Evolutionary conservation across 35 echinoderm and acorn worm genomes (phyloP), one percentile per base, ranked within the genome.

Genomic region (Apostichopus parvimensis): DNA sequence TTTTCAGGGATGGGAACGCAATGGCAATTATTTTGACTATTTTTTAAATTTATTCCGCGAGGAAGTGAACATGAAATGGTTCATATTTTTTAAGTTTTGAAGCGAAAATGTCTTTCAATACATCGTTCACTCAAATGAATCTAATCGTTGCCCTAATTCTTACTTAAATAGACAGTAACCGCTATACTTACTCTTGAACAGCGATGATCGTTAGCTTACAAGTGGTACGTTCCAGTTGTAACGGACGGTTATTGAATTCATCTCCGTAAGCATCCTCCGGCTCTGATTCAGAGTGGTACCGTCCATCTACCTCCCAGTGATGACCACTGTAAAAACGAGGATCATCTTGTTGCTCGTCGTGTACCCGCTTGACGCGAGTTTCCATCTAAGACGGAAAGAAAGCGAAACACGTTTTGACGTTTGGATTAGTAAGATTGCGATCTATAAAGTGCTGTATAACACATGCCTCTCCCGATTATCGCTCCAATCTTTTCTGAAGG

Each of bases 131-230:
- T 34, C 28, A 34, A 34, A 34, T 34, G 28, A 1, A 34, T 34
- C 1, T 34, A 34, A 34, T 34, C 28, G 28, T 34, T 34, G 28
- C 28, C 28, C 28, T 34, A 34, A 34, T 34, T 34, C 28, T 0
- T 34, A 34, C 28, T 34, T 34, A 0, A 34, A 2, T 34, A 34
- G 28, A 34, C 28, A 1, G 28, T 34, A 78, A 9, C 79, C 18
- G 55, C 60, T 45, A 90, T 15, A 92, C 94, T 87, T 93, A 98
- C 97, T 94, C 80, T 65, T 96, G 54, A 28, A 98, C 97, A 24
- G 97, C 97, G 28, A 77, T 59, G 15, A 98, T 25, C 21, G 97
- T 98, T 1, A 94, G 94, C 93, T 88, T 92, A 82, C 93, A 91
- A 2, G 93, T 94, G 34, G 94, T 95, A 54, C 90, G 87, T 80